Conservation (phyloP, 1,140 invertebrate genomes). For the Nomia melanderi region DNA sequence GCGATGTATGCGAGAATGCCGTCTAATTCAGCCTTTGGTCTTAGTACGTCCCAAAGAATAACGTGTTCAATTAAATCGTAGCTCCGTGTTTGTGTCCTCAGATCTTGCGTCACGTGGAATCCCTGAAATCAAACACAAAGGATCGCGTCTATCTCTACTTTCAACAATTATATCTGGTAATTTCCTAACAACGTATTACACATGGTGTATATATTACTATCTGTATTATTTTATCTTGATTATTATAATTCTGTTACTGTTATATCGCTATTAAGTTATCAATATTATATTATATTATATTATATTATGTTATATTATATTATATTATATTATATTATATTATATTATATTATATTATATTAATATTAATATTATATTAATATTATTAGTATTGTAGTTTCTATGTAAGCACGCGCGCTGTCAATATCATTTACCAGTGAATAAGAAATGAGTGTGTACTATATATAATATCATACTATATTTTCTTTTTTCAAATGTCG, state of each 20-base stretch:
- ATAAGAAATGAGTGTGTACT: neutral
- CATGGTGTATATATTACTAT: slow-evolving; percentile 58
- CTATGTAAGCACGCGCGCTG: neutral
- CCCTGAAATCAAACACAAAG: slow-evolving; percentile 37
- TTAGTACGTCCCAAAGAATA: slow-evolving; percentile 64
- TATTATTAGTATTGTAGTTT: slow-evolving; percentile 14
- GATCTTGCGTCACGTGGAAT: slow-evolving; percentile 3
- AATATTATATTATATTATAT: neutral
- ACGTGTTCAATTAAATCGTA: slow-evolving; percentile 44
- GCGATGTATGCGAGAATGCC: slow-evolving; percentile 30
- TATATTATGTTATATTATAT: too few relatives aligned
- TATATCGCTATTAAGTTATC: slow-evolving; percentile 24
- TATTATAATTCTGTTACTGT: slow-evolving; percentile 52
- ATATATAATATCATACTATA: slow-evolving; percentile 28
- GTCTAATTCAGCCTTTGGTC: slow-evolving; percentile 53
- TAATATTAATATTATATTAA: neutral
- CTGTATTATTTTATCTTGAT: slow-evolving; percentile 47
- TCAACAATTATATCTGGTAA: slow-evolving; percentile 43
- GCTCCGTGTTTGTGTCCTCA: slow-evolving; percentile 35
- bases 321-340: too few relatives aligned
- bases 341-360: too few relatives aligned
- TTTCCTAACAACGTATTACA: slow-evolving; percentile 51
- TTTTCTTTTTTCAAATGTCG: slow-evolving; percentile 2
- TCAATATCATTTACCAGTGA: slow-evolving; percentile 31
- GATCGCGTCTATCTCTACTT: slow-evolving; percentile 27